Percentiles rank a stretch among this genome's conserved stretches.
phyloP scores from a whole-genome alignment of 2,113 vertebrate genomes.

The Zeus faber region DNA sequence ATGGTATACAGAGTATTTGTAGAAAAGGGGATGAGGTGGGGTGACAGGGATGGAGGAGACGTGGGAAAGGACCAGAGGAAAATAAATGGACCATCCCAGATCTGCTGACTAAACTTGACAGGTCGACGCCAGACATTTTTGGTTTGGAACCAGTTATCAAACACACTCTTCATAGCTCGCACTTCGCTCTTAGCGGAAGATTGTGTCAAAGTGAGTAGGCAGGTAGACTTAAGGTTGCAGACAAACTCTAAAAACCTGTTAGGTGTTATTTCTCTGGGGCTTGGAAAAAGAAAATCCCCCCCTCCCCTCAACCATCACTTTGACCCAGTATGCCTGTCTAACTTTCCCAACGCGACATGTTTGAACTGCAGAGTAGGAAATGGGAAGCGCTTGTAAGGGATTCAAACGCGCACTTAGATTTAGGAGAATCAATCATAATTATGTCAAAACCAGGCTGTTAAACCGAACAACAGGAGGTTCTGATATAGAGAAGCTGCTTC shows the following conservation, averaged over 20 bases:
- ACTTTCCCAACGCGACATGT: too few species aligned
- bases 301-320: too few species aligned
- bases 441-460: conserved; percentile 29
- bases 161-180: conserved; percentile 15
- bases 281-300: too few species aligned
- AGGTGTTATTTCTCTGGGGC: background rate
- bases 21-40: conserved; percentile 19
- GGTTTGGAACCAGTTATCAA: conserved; percentile 21
- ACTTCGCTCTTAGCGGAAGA: background rate
- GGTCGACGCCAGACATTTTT: conserved; percentile 22
- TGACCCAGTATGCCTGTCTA: too few species aligned
- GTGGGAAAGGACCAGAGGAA: conserved; percentile 20
- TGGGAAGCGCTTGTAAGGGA: too few species aligned
- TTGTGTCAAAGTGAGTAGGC: background rate
- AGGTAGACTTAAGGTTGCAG: background rate
- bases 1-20: conserved; percentile 31
- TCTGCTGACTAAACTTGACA: conserved; percentile 28
- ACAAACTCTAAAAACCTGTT: background rate
- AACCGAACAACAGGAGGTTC: conserved; percentile 24
- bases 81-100: too few species aligned
- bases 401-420: too few species aligned
- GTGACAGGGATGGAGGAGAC: conserved; percentile 1
- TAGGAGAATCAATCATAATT: too few species aligned
- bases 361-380: too few species aligned
- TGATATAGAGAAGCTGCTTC: conserved; percentile 27